A percentile compares a stretch with the other conserved stretches of the same genome.
phyloP scores from a whole-genome alignment of 2,113 vertebrate species.

The Actenoides hombroni region DNA sequence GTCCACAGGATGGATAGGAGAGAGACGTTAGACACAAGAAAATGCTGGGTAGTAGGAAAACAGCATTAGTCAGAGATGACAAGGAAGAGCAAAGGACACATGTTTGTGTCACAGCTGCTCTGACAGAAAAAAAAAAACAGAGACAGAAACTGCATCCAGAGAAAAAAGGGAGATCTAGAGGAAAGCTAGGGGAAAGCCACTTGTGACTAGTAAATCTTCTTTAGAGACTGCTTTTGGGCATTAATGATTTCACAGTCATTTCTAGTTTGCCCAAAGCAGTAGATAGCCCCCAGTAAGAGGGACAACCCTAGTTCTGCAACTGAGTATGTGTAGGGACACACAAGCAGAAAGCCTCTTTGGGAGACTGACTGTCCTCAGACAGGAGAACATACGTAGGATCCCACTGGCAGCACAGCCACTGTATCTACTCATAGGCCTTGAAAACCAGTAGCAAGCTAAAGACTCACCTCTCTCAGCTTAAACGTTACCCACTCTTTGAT shows the following conservation, averaged over 20 bases:
- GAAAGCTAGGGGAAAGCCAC: neutral
- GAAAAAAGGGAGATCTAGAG: neutral
- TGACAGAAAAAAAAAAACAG: neutral
- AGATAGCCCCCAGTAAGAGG: neutral
- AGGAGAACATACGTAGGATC: neutral
- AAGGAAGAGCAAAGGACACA: neutral
- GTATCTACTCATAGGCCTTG: neutral
- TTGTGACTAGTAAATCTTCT: neutral
- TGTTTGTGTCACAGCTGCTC: neutral
- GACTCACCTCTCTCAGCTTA: conserved; percentile 87
- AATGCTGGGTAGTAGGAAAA: neutral
- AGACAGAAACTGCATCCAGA: neutral
- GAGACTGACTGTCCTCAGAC: neutral
- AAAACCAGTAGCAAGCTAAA: neutral
- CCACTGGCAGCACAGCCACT: neutral
- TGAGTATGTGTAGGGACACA: neutral
- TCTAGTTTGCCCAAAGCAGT: neutral
- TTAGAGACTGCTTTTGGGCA: neutral
- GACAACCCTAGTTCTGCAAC: neutral
- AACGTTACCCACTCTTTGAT: conserved; percentile 97
- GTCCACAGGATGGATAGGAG: neutral
- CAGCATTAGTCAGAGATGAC: neutral
- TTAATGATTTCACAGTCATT: neutral
- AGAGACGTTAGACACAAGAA: neutral
- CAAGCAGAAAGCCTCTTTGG: neutral